Conservation (phyloP, 2,113 vertebrate species). For the Callipepla californica region DNA sequence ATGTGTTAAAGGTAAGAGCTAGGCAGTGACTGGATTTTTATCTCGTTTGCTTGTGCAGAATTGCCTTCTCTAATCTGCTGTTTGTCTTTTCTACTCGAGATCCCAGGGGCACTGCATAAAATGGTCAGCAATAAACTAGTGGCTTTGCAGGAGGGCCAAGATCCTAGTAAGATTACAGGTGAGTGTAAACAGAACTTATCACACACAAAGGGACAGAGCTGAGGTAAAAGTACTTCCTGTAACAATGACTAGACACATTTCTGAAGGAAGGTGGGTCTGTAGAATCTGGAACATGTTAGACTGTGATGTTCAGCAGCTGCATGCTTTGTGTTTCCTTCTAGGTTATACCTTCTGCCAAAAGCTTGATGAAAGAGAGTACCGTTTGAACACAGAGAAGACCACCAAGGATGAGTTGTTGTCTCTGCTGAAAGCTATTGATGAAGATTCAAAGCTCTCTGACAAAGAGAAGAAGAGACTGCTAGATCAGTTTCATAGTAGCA, state of each 20-base stretch:
- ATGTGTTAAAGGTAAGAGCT: slow-evolving; percentile 91
- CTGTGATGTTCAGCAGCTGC: background rate
- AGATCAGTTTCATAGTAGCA: slow-evolving; percentile 91
- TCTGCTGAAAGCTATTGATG: slow-evolving; percentile 88
- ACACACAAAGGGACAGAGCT: background rate
- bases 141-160: slow-evolving; percentile 87
- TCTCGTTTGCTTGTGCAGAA: background rate
- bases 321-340: slow-evolving; percentile 61
- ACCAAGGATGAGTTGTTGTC: slow-evolving; percentile 89
- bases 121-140: slow-evolving; percentile 92
- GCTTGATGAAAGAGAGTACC: slow-evolving; percentile 80
- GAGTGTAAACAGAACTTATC: background rate
- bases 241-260: background rate
- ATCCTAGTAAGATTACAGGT: slow-evolving; percentile 87
- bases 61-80: background rate
- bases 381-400: slow-evolving; percentile 81
- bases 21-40: background rate
- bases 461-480: slow-evolving; percentile 92
- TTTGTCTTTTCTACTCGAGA: slow-evolving; percentile 73
- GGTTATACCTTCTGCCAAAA: slow-evolving; percentile 88
- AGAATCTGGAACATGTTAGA: fast-evolving
- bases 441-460: slow-evolving; percentile 86
- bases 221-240: background rate
- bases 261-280: background rate
- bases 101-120: slow-evolving; percentile 91